A percentile compares a stretch with the other conserved stretches of the same genome.
Evolutionary conservation across 2,888 invertebrate genomes (phyloP).

Genomic region (Cerastis leucographa): DNA sequence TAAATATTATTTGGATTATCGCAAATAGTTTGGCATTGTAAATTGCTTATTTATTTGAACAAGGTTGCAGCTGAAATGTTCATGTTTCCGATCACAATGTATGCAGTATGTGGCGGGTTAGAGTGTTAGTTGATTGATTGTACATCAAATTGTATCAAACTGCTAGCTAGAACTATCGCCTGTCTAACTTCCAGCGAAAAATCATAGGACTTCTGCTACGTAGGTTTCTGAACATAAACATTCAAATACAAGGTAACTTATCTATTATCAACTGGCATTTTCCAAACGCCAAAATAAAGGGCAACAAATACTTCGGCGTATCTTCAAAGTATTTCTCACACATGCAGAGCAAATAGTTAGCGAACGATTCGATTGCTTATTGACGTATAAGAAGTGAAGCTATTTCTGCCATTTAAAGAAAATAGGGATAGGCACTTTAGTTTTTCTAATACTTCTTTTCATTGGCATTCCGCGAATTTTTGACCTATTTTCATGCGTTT

Average conservation of each 20-base stretch:
- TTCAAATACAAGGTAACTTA: background rate
- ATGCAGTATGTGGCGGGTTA: background rate
- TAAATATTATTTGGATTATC: constrained; percentile 12
- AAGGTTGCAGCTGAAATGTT: constrained; percentile 37
- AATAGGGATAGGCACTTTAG: constrained; percentile 30
- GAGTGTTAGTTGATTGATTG: background rate
- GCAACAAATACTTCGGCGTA: background rate
- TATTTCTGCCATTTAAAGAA: constrained; percentile 37
- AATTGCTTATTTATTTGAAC: constrained; percentile 23
- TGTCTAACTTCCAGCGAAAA: constrained; percentile 4
- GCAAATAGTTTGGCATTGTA: constrained; percentile 18
- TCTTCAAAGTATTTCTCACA: background rate
- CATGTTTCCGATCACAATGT: constrained; percentile 14
- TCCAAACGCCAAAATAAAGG: background rate
- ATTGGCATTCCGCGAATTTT: constrained; percentile 38
- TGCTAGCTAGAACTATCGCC: background rate
- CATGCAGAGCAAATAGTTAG: background rate
- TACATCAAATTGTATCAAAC: constrained; percentile 2
- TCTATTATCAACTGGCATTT: background rate
- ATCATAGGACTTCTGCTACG: background rate
- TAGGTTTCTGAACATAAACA: background rate
- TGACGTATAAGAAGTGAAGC: constrained; percentile 7
- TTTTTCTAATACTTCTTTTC: constrained; percentile 41
- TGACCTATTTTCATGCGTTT: constrained; percentile 29
- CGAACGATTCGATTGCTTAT: background rate